Base-by-base conservation (phyloP, 2,797 vertebrate genomes). In the Cirrhinus mrigala region DNA sequence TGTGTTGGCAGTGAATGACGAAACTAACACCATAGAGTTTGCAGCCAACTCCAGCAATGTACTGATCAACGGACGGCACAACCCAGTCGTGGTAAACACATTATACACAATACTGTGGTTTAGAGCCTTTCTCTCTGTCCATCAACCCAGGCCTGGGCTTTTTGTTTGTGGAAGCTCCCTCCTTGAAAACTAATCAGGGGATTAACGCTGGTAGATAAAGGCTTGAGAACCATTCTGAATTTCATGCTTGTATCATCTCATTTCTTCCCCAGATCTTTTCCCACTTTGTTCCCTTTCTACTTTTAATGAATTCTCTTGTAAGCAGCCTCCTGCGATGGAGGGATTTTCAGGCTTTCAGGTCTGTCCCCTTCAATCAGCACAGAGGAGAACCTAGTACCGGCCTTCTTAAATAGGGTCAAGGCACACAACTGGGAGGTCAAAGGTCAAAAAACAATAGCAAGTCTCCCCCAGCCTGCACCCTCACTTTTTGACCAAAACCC, bases 171-270 rank as follows among this genome's bases (percentile, higher is more conserved):
- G 54, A 69, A 81, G 58, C 58, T 81, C 24, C 58, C 86, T 89
- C 60, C 87, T 90, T 90, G 87, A 90, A 89, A 89, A 86, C 79
- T 85, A 89, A 89, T 90, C 86, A 85, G 83, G 70, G 89, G 82
- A 86, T 89, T 90, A 89, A 81, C 33, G n/a, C 62, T 69, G 44
- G 44, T 73, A 60, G 56, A 88, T 82, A 86, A 89, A 88, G 80
- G 33, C 86, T 85, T 29, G 81, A 85, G 79, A 83, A 82, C 20
- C 81, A 75, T 82, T 88, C 86, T 52, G 75, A 90, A 78, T 86
- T 83, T 88, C 79, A 86, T 89, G 79, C 86, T 84, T 88, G 84
- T 86, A 86, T 90, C 86, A 89, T 89, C 82, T 80, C 50, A 79
- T 86, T 64, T 88, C 48, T 75, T 86, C 62, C 29, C 69, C 37